Percentiles rank a stretch among this genome's conserved stretches.
phyloP scores from a whole-genome alignment of 2,113 vertebrate species.

The Cyrtonyx montezumae region DNA sequence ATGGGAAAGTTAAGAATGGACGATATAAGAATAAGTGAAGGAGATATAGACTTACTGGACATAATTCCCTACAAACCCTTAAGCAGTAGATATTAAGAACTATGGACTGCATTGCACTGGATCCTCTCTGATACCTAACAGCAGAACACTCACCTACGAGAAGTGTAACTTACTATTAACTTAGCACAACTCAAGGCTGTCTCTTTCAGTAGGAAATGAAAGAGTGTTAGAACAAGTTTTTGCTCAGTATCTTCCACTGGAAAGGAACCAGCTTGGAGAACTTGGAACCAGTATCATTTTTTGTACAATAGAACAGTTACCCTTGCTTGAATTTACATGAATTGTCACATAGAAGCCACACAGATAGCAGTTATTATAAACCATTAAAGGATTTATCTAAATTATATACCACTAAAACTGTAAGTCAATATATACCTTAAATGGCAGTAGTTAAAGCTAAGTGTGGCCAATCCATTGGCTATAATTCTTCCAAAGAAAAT shows the following conservation, averaged over 20 bases:
- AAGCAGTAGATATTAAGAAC: background rate
- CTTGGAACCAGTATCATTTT: background rate
- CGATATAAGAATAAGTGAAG: background rate
- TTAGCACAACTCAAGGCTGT: background rate
- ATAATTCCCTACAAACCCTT: background rate
- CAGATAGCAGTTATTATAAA: background rate
- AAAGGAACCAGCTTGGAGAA: background rate
- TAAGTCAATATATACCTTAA: background rate
- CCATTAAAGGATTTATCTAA: background rate
- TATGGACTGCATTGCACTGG: background rate
- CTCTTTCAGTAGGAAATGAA: background rate
- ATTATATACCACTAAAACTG: background rate
- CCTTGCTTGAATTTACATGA: background rate
- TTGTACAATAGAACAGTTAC: background rate
- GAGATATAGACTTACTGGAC: background rate
- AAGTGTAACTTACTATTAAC: background rate
- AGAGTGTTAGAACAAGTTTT: background rate
- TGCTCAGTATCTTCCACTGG: background rate
- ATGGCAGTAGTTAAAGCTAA: background rate
- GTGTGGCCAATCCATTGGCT: background rate
- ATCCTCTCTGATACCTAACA: background rate
- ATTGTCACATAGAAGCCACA: background rate
- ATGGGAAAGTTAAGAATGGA: background rate
- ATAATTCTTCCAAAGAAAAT: background rate
- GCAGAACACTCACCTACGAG: background rate